Base-by-base conservation (phyloP, 2,888 invertebrate species). In the Resseliella maxima region DNA sequence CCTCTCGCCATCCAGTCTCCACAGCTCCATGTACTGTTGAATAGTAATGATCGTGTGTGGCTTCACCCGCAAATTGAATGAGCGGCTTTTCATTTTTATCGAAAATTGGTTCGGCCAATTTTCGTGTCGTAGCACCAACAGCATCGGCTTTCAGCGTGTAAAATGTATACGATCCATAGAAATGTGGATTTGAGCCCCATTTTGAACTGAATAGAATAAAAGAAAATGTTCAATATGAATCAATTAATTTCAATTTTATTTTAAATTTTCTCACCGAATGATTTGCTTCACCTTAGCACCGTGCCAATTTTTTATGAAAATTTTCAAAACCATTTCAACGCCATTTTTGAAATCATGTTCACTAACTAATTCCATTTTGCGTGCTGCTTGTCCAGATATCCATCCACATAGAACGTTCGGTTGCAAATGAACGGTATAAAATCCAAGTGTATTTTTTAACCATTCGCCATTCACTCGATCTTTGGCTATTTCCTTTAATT, bases 1-100 rank as follows among this genome's bases (percentile, higher is more conserved):
- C 95, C 89, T 95, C 95, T 50, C 95, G 92, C 89, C 93, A 93
- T 0, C 96, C 96, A n/a, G 93, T 92, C 89, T 95, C 95, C 0
- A 95, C 90, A 0, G 96, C 96, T 0, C 95, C 95, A 88, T 96
- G 95, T 0, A 94, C 95, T 0, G 94, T 93, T 0, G 93, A 93
- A 89, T 93, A 95, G 89, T 92, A 93, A 88, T 93, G 93, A 85
- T 92, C 92, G 24, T 94, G 94, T 0, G 94, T 93, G 0, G 94
- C 94, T 89, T 95, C 95, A 0, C 95, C 95, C 0, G 94, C 95
- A 89, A 95, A 95, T 87, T 94, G 93, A 0, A 95, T 90, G 0
- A 93, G 90, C 45, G 94, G 92, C 86, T 90, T 90, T 50, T 90
- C 90, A 45, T 90, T 89, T 87, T 89, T 90, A 36, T 87, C 88